Base-by-base conservation (phyloP, 1,140 invertebrate genomes). In the Diprion similis region DNA sequence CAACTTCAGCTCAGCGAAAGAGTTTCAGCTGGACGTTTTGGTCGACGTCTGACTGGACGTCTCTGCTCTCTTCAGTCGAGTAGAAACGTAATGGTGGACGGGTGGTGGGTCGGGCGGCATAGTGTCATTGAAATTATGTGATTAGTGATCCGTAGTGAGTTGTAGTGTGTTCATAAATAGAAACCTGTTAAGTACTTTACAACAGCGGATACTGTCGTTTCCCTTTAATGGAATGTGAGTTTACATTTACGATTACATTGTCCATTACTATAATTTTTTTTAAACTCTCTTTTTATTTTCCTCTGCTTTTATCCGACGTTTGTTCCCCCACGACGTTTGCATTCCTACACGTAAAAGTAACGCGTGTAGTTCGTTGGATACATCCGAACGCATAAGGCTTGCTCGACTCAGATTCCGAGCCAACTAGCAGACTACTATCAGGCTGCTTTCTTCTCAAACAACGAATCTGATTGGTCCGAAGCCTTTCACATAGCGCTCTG, bases 211-310 rank as follows among this genome's bases (percentile, higher is more conserved):
- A 59, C 51, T 59, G 9, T 59, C 51, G 51, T 59, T 59, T 59
- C 51, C n/a, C 51, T 59, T 17, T 59, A 15, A 59, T 59, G 51
- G 51, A 59, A 59, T 59, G 51, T 59, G 51, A 59, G 51, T 59
- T 59, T 59, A 37, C 24, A 37, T 37, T 37, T 37, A 37, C 24
- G 24, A 37, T 37, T 37, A 37, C 24, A 37, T 37, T 37, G 24
- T 37, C 24, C 24, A 37, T 37, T 37, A 37, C 24, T 37, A 37
- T 37, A 37, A 37, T 37, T 37, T 37, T 37, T 37, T 37, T 37
- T 37, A 37, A 37, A 37, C 24, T 37, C 24, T 37, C 24, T 6
- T 37, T 37, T 37, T 37, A 37, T 37, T 37, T 37, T 37, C 6
- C 24, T 37, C 24, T 37, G 24, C 24, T 37, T 37, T 37, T 37